Base-by-base conservation (phyloP, 2,797 vertebrate species). In the Vireo griseus region DNA sequence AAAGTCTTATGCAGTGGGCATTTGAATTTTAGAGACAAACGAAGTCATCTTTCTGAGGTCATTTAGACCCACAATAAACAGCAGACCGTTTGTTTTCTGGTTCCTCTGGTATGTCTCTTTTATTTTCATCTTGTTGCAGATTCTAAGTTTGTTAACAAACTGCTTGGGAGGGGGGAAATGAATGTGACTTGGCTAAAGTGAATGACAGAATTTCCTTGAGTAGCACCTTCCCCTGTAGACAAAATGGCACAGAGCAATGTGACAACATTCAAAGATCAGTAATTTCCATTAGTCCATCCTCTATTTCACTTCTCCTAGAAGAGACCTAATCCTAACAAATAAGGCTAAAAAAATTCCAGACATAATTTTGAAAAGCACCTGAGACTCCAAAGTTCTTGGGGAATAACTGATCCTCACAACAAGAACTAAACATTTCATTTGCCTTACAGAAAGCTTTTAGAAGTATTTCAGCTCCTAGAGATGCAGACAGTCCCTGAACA, bases 31-130 rank as follows among this genome's bases (percentile, higher is more conserved):
- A 85, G 69, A 73, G 65, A 51, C 39, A 88, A 94, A 63, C 76
- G 21, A 78, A 94, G 58, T 93, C 18, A 54, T 69, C 88, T 78
- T 83, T 90, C 78, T 86, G 54, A 81, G 81, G 42, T 80, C 33
- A 50, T 77, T 78, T 88, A 86, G 77, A 95, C 65, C 68, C 80
- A 88, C 39, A 97, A 96, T 96, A 96, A 95, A 96, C 82, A 90
- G 92, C 90, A 82, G 61, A 86, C 69, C 1, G 0, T 90, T 91
- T 86, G 78, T 91, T 94, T 94, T 94, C 91, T 65, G 86, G 67
- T 76, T 89, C 24, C 24, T 94, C 65, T 92, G 29, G 61, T 89
- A 68, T 77, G 72, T 65, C 37, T 83, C 55, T 83, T 77, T 74
- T 58, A 47, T 83, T 86, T 94, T 72, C 69, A 29, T 59, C 54